phyloP scores from a whole-genome alignment of 1,140 invertebrate species.

The honey bee (Apis mellifera) region DNA sequence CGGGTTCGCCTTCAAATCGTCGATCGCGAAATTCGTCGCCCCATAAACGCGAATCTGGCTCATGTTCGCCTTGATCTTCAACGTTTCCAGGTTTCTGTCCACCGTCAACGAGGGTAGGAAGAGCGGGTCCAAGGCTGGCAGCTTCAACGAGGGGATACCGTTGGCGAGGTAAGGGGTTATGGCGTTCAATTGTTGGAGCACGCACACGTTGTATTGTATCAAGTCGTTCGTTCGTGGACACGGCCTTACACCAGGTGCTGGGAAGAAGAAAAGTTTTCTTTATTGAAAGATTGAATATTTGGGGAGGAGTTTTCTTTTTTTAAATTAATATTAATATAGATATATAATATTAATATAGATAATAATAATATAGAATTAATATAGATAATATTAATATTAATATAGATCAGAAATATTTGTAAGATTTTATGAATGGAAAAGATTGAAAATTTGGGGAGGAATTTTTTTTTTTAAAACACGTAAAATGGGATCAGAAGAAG shows the following conservation, averaged over 20 bases:
- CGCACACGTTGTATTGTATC: slow-evolving; percentile 82
- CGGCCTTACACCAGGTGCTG: slow-evolving; percentile 73
- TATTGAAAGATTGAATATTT: no score
- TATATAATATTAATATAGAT: no score
- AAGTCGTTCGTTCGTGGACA: slow-evolving; percentile 65
- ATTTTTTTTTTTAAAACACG: no score
- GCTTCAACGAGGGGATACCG: slow-evolving; percentile 85
- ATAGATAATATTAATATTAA: no score
- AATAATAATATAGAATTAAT: no score
- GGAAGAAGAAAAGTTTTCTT: slow-evolving; percentile 11
- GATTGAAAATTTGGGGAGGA: no score
- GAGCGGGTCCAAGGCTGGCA: slow-evolving; percentile 86
- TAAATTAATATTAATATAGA: no score
- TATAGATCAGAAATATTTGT: no score
- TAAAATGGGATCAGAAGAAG: no score
- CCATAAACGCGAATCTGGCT: slow-evolving; percentile 85
- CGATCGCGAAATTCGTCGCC: slow-evolving; percentile 83
- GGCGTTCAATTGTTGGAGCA: slow-evolving; percentile 82
- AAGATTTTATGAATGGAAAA: no score
- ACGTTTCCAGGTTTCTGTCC: slow-evolving; percentile 84
- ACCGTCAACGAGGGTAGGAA: slow-evolving; percentile 84
- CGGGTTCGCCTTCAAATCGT: slow-evolving; percentile 84
- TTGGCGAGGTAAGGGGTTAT: slow-evolving; percentile 83
- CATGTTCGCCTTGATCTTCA: slow-evolving; percentile 85
- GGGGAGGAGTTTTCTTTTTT: no score